Evolutionary conservation across 2,888 invertebrate species (phyloP).

Genomic region (Aspidiotus rigidus): DNA sequence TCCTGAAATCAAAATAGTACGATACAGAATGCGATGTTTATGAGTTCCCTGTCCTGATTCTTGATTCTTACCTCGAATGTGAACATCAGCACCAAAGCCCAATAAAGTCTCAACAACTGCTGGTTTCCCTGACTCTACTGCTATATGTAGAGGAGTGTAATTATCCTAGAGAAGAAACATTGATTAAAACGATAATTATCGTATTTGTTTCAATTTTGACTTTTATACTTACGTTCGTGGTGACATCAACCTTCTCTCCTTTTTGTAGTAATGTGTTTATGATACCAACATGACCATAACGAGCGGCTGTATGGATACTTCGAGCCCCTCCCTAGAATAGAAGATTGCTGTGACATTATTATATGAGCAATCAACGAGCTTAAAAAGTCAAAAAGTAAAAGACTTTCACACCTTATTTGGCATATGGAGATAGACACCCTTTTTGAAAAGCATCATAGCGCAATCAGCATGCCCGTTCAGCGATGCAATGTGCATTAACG

Average conservation of each 20-base stretch:
- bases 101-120: slow-evolving; percentile 89
- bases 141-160: slow-evolving; percentile 94
- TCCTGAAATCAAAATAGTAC: slow-evolving; percentile 45
- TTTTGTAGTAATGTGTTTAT: slow-evolving; percentile 91
- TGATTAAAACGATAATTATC: not conserved
- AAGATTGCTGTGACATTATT: slow-evolving; percentile 39
- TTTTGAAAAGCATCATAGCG: slow-evolving; percentile 95
- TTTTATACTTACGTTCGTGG: slow-evolving; percentile 69
- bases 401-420: slow-evolving; percentile 73
- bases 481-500: slow-evolving; percentile 96
- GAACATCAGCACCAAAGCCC: slow-evolving; percentile 91
- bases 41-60: too few species aligned
- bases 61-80: slow-evolving; percentile 59
- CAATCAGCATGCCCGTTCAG: slow-evolving; percentile 96
- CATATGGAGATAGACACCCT: slow-evolving; percentile 98
- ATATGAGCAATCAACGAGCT: not conserved
- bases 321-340: slow-evolving; percentile 72
- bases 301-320: slow-evolving; percentile 94
- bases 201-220: not conserved
- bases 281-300: slow-evolving; percentile 93
- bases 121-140: slow-evolving; percentile 88
- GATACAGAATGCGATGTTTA: not conserved
- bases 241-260: slow-evolving; percentile 92
- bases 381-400: not conserved
- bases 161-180: slow-evolving; percentile 61